These are phyloP conservation scores for Pristionchus japonicus DNA, from an alignment of 2,888 invertebrate species.

Conservation along the genomic window DNA sequence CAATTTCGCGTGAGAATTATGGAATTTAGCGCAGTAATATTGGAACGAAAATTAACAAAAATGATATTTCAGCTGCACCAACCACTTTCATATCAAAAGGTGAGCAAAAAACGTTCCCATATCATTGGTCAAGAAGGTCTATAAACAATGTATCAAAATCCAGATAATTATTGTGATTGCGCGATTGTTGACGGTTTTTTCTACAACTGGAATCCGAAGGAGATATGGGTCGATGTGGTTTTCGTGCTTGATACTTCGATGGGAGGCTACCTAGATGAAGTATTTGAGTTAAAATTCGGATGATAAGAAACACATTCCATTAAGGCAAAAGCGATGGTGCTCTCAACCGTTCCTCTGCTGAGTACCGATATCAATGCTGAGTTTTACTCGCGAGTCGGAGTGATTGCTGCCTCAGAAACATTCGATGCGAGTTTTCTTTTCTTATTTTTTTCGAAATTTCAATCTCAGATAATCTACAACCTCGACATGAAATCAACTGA, in stretches of 20 bases:
- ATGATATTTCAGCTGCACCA: not conserved
- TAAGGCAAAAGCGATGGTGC: not conserved
- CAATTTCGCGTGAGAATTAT: not conserved
- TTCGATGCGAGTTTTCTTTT: not conserved
- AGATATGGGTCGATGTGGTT: not conserved
- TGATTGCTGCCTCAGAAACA: not conserved
- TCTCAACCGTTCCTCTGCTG: not conserved
- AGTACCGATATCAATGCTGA: not conserved
- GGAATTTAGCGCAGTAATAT: not conserved
- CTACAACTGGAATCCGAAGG: not conserved
- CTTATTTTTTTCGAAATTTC: not conserved
- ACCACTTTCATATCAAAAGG: not conserved
- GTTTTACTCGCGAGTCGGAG: not conserved
- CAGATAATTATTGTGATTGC: conserved; percentile 10
- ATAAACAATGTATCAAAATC: too few species aligned
- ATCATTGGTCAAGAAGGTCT: too few species aligned
- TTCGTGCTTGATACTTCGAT: conserved; percentile 18
- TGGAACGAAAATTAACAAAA: not conserved
- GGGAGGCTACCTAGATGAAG: not conserved
- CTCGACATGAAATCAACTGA: not conserved
- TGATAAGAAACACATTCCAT: not conserved
- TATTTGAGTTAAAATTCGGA: not conserved
- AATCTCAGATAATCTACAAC: too few species aligned
- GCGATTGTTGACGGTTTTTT: not conserved
- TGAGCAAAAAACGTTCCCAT: not conserved